These are phyloP conservation scores for Leucania comma DNA, from an alignment of 2,888 invertebrate species.

Conservation along the genomic window DNA sequence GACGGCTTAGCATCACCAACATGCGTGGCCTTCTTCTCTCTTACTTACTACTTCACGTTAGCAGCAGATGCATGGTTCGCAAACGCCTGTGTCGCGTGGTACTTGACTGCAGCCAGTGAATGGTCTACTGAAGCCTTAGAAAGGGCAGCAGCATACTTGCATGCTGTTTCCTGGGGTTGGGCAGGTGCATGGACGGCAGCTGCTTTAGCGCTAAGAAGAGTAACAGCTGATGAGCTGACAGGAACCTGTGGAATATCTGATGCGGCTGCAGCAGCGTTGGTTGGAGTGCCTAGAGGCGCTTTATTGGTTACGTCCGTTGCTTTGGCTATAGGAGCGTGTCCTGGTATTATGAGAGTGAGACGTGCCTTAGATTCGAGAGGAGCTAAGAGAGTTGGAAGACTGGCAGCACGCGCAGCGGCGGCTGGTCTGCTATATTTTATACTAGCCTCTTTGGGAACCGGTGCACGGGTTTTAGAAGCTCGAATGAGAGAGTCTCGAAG, in stretches of 20 bases:
- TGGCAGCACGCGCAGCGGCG: conserved; percentile 94
- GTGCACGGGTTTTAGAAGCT: conserved; percentile 92
- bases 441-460: conserved; percentile 93
- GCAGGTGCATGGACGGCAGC: conserved; percentile 96
- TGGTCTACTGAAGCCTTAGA: conserved; percentile 98
- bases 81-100: conserved; percentile 97
- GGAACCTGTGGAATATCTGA: conserved; percentile 95
- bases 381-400: conserved; percentile 92
- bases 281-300: conserved; percentile 91
- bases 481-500: conserved; percentile 87
- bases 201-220: conserved; percentile 94
- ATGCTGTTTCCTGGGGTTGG: conserved; percentile 96
- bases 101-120: conserved; percentile 96
- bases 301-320: conserved; percentile 93
- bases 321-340: conserved; percentile 94
- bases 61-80: conserved; percentile 97
- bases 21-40: conserved; percentile 94
- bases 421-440: conserved; percentile 95
- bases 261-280: conserved; percentile 91
- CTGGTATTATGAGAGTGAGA: conserved; percentile 94
- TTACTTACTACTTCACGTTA: conserved; percentile 94
- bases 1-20: conserved; percentile 89
- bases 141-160: conserved; percentile 95
- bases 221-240: conserved; percentile 95
- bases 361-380: conserved; percentile 89